phyloP scores from a whole-genome alignment of 2,797 vertebrate genomes.

The Amazona finschi region DNA sequence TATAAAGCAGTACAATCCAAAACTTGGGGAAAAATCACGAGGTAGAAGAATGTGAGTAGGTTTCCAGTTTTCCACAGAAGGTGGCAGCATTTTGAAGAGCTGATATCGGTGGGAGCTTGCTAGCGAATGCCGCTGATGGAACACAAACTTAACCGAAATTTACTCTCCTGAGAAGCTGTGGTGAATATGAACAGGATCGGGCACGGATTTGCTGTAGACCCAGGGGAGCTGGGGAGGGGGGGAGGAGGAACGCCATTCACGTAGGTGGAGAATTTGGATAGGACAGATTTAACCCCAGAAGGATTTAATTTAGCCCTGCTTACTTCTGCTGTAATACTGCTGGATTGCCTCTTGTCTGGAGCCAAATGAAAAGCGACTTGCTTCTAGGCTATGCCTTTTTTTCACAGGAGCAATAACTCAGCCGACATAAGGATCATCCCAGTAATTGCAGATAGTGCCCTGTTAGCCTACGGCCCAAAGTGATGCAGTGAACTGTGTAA shows the following conservation, averaged over 20 bases:
- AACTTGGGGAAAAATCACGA: neutral
- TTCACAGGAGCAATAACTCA: neutral
- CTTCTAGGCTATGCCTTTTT: neutral
- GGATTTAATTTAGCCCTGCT: neutral
- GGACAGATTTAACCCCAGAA: neutral
- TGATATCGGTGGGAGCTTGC: neutral
- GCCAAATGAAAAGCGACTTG: neutral
- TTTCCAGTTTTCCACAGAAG: slow-evolving; percentile 7
- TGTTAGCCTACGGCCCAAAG: neutral
- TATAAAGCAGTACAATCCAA: neutral
- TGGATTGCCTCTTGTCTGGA: neutral
- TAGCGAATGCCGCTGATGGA: neutral
- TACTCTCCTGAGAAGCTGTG: neutral
- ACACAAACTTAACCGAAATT: neutral
- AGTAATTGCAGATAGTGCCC: neutral
- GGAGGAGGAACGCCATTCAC: neutral
- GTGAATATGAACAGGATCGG: neutral
- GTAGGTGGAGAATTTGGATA: neutral
- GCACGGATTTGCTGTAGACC: neutral
- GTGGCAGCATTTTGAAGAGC: slow-evolving; percentile 36
- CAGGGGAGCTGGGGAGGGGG: neutral
- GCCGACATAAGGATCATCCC: neutral
- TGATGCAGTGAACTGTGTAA: neutral
- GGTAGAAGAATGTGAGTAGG: neutral
- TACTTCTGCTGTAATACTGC: neutral